These are phyloP conservation scores for Camelus dromedarius DNA, from an alignment of 2,113 vertebrate genomes.

Conservation along the genomic window DNA sequence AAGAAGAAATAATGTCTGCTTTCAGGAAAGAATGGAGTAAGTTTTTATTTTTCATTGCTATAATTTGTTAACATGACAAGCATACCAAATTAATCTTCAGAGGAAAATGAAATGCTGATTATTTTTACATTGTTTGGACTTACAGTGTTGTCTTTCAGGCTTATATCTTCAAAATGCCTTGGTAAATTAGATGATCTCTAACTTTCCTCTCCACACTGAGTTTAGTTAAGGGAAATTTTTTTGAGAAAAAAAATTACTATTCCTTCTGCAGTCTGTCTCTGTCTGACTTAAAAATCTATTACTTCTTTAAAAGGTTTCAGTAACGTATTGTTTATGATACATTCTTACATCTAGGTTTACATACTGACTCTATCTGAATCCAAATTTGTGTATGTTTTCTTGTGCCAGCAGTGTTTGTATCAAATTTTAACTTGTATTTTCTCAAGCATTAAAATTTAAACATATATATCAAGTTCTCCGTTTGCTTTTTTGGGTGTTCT, in stretches of 20 bases:
- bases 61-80: slow-evolving; percentile 26
- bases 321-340: background rate
- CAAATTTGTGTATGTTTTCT: slow-evolving; percentile 45
- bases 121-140: slow-evolving; percentile 2
- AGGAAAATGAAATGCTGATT: background rate
- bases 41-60: slow-evolving; percentile 18
- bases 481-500: slow-evolving; percentile 53
- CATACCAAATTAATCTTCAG: background rate
- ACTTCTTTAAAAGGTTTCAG: background rate
- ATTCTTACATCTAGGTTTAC: background rate
- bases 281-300: slow-evolving; percentile 37
- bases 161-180: slow-evolving; percentile 12
- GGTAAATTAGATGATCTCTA: background rate
- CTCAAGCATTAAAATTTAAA: slow-evolving; percentile 74
- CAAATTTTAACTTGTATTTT: slow-evolving; percentile 67
- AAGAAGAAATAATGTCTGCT: slow-evolving; percentile 16
- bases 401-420: slow-evolving; percentile 56
- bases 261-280: background rate
- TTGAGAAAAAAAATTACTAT: background rate
- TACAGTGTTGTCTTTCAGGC: background rate
- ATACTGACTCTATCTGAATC: background rate
- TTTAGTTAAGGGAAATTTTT: slow-evolving; percentile 3
- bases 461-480: background rate
- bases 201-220: background rate
- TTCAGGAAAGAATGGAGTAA: slow-evolving; percentile 14